Evolutionary conservation across 2,888 invertebrate genomes (phyloP).

Genomic region (Diabrotica balteata): DNA sequence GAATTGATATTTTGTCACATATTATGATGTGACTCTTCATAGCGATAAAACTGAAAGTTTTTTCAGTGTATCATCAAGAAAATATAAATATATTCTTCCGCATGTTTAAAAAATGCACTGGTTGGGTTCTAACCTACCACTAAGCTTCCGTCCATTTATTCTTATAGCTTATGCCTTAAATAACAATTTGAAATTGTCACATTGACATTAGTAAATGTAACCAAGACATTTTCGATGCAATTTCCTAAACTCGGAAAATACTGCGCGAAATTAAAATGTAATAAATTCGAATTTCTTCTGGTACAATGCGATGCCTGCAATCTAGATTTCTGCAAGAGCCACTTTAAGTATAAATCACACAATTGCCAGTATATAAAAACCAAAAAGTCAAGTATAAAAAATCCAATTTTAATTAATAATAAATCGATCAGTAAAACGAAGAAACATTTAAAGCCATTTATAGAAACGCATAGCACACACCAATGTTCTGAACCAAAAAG

Average conservation of each 20-base stretch:
- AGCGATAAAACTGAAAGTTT: too few species aligned
- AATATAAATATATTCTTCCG: too few species aligned
- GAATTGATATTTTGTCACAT: too few species aligned
- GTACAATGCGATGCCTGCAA: slow-evolving; percentile 7
- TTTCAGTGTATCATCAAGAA: too few species aligned
- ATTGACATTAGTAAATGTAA: background rate
- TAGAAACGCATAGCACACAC: background rate
- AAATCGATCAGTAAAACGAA: background rate
- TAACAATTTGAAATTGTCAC: too few species aligned
- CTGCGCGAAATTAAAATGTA: slow-evolving; percentile 16
- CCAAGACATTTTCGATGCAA: slow-evolving; percentile 6
- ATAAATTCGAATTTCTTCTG: slow-evolving; percentile 7
- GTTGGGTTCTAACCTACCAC: too few species aligned
- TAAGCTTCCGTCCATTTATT: too few species aligned
- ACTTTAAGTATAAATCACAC: background rate
- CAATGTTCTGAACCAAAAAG: background rate
- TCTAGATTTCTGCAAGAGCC: slow-evolving; percentile 9
- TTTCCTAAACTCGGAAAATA: slow-evolving; percentile 10
- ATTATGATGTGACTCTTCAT: too few species aligned
- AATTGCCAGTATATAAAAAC: slow-evolving; percentile 8
- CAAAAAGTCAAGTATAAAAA: background rate
- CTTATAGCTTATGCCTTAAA: too few species aligned
- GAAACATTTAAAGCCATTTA: background rate
- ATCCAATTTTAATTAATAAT: background rate
- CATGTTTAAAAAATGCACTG: too few species aligned